Evolutionary conservation across 2,797 vertebrate genomes (phyloP).

Genomic region (Lagocephalus sceleratus): DNA sequence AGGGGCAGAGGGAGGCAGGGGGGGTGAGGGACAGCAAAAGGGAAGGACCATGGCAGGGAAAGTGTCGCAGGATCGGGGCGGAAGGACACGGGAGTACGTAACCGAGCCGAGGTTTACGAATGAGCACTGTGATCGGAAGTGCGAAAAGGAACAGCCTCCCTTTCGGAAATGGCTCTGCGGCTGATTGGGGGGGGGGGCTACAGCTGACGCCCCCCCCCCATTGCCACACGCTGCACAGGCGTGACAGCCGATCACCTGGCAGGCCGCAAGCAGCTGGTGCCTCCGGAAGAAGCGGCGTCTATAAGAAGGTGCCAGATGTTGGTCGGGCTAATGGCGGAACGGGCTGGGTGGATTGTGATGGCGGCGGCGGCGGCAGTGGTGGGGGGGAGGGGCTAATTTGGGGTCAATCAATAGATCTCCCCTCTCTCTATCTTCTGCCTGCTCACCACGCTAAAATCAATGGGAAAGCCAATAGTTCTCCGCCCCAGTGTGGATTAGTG

Average conservation of each 20-base stretch:
- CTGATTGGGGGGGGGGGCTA: slow-evolving; percentile 62
- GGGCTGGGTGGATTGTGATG: slow-evolving; percentile 29
- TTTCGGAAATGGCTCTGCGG: slow-evolving; percentile 26
- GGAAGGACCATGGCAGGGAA: slow-evolving; percentile 51
- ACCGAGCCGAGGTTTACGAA: slow-evolving; percentile 31
- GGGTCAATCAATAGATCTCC: slow-evolving; percentile 84
- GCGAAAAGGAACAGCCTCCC: slow-evolving; percentile 44
- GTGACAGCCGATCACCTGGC: slow-evolving; percentile 48
- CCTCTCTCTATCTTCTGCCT: slow-evolving; percentile 78
- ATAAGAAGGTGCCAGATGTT: slow-evolving; percentile 40
- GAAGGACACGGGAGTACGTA: slow-evolving; percentile 4
- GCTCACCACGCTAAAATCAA: slow-evolving; percentile 80
- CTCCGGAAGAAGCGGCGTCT: slow-evolving; percentile 43
- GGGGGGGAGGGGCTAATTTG: slow-evolving; percentile 74
- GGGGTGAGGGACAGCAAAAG: slow-evolving; percentile 53
- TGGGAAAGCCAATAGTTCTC: slow-evolving; percentile 80
- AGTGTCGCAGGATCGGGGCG: slow-evolving; percentile 22
- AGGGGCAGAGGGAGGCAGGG: slow-evolving; percentile 34
- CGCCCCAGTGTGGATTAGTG: slow-evolving; percentile 83
- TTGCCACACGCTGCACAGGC: slow-evolving; percentile 31
- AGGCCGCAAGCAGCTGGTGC: slow-evolving; percentile 37
- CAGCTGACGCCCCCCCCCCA: slow-evolving; percentile 40
- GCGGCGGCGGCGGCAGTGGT: slow-evolving; percentile 30
- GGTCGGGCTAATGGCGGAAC: slow-evolving; percentile 51
- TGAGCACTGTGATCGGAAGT: slow-evolving; percentile 54